Base-by-base conservation (phyloP, 2,888 invertebrate genomes). In the Caenorhabditis sinica region DNA sequence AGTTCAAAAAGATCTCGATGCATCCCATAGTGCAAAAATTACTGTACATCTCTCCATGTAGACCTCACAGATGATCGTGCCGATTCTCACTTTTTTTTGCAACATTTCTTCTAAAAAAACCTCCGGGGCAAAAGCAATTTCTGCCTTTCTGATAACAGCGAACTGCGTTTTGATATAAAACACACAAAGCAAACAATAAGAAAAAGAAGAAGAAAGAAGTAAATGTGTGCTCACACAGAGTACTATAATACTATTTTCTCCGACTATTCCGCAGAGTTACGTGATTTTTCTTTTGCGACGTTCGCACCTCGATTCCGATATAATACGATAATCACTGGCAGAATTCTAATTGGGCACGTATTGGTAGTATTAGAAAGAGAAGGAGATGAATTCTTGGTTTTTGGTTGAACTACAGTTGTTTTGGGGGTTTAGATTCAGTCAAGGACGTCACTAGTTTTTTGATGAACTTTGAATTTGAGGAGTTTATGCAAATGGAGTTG, bases 261-360 rank as follows among this genome's bases (percentile, higher is more conserved):
- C 60, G 36, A 53, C 25, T 6, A 49, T 51, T 51, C 61, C 49
- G 30, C 25, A 28, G 40, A 51, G 71, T 79, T 79, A 69, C 71
- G 77, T 69, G 77, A 28, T 56, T 53, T 63, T 63, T 53, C 25
- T 28, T 4, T n/a, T 23, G 20, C 5, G 51, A 51, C 53, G 56
- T 79, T 71, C 71, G 53, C 68, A 79, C 56, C 63, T 68, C 68
- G 58, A 56, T n/a, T n/a, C n/a, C n/a, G 49, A 43, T 61, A 63
- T 77, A 77, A 77, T 51, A 58, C 53, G 75, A 75, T 68, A 68
- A 76, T 45, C 49, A 33, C n/a, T n/a, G 56, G 51, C 30, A n/a
- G 13, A 33, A 25, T 36, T 76, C 40, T 65, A 60, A 76, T 76
- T 76, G 75, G 74, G 73, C 73, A 68, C 65, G 68, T 73, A 49